Evolutionary conservation across 1,140 invertebrate genomes (phyloP), one percentile per base, ranked within the genome.

Genomic region (Wiebesia pumilae): DNA sequence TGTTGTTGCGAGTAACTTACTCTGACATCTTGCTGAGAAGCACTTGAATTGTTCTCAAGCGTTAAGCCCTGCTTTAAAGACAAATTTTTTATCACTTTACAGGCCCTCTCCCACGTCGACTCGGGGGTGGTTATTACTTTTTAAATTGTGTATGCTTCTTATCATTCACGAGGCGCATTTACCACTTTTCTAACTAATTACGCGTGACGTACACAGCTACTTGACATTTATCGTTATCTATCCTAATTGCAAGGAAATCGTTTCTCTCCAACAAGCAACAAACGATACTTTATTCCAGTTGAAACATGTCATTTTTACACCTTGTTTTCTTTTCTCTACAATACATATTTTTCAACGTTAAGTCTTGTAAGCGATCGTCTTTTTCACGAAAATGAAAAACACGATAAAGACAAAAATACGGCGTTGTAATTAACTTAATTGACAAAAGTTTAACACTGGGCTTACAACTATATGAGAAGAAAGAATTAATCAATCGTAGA

Each of bases 41-140:
- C 92, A 90, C 91, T 94, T 90, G 93, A 93, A 91, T 92, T 95
- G 90, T 95, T 96, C 89, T 97, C 96, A 91, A 96, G 87, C 87
- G 94, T 93, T 88, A 95, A 93, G 88, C 95, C 95, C 95, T 95
- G 93, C 90, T 94, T 92, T 87, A 91, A 90, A 83, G 27, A 75
- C 24, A 84, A 84, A 51, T 47, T 71, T 58, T 40, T 51, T 75
- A 75, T 75, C 71, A 75, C 24, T 75, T 75, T 75, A 9, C 1
- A 43, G n/a, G 38, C 24, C 27, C 27, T 75, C 6, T 0, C 14
- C 24, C 1, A 24, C 2, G 6, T 40, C 7, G 6, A 6, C 21
- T 7, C 21, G 30, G 0, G 43, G 12, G 9, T 10, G 27, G 21
- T 75, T 75, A n/a, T 75, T 43, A 4, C 10, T 75, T 19, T 7